A percentile compares a stretch with the other conserved stretches of the same genome.
Evolutionary conservation across 2,113 vertebrate genomes (phyloP).

Genomic region (Rhinolophus sinicus): DNA sequence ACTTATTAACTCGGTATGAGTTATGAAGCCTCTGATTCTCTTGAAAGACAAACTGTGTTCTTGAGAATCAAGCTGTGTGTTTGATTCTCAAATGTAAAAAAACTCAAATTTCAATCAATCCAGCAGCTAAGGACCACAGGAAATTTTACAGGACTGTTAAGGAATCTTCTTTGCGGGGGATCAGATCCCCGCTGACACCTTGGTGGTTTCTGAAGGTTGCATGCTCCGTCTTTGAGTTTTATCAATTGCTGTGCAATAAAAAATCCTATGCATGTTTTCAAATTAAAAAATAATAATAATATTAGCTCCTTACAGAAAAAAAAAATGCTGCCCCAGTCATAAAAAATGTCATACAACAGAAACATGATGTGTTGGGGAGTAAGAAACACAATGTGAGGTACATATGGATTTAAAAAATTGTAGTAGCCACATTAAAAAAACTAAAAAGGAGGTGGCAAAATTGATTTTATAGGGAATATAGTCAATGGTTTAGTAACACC

Average conservation of each 20-base stretch:
- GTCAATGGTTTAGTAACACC: too few relatives aligned
- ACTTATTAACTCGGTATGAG: background rate
- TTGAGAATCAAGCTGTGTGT: background rate
- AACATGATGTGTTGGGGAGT: background rate
- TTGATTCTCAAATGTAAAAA: constrained; percentile 52
- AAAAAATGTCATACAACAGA: background rate
- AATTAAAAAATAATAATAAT: background rate
- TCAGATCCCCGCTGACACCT: background rate
- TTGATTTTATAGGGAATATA: background rate
- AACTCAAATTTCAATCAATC: constrained; percentile 48
- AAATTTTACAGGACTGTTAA: background rate
- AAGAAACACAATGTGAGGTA: background rate
- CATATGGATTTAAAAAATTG: background rate
- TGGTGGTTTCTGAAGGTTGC: background rate
- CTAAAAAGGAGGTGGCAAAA: background rate
- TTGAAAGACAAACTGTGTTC: constrained; percentile 48
- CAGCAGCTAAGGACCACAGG: background rate
- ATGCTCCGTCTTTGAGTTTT: background rate
- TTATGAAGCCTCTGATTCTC: constrained; percentile 29
- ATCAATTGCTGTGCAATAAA: background rate
- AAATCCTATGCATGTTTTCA: background rate
- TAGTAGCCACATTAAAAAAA: background rate
- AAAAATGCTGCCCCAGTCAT: background rate
- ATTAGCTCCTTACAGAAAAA: background rate
- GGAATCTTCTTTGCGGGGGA: constrained; percentile 32